These are phyloP conservation scores for Rhinogobio ventralis DNA, from an alignment of 2,797 vertebrate species.

Conservation along the genomic window DNA sequence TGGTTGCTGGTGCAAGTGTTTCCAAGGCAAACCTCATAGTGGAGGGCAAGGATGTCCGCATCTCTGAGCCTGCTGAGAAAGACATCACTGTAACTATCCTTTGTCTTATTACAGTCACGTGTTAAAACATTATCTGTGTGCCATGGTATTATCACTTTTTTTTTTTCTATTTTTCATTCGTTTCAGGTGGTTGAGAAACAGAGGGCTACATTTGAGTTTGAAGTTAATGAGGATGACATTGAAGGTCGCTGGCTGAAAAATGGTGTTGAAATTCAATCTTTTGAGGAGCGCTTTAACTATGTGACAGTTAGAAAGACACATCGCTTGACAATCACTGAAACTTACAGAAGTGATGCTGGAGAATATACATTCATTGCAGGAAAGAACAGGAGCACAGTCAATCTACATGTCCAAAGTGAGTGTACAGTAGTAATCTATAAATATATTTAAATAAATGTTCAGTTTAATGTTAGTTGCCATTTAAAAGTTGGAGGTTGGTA, in stretches of 20 bases:
- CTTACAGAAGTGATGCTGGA: conserved; percentile 83
- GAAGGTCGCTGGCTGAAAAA: conserved; percentile 88
- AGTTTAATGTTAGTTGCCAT: background rate
- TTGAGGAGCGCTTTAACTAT: conserved; percentile 84
- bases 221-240: conserved; percentile 89
- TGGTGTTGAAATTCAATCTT: conserved; percentile 85
- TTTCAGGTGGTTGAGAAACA: conserved; percentile 86
- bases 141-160: background rate
- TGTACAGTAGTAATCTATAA: background rate
- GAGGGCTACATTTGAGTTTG: conserved; percentile 86
- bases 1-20: conserved; percentile 92
- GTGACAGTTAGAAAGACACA: conserved; percentile 84
- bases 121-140: background rate
- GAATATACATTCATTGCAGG: conserved; percentile 88
- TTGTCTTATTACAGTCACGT: background rate
- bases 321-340: conserved; percentile 85
- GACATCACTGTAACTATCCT: conserved; percentile 72
- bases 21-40: conserved; percentile 90
- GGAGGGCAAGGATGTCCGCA: conserved; percentile 90
- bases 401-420: conserved; percentile 83
- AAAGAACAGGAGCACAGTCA: conserved; percentile 84
- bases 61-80: conserved; percentile 74
- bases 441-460: background rate
- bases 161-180: background rate
- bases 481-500: background rate